Evolutionary conservation across 1,140 invertebrate species (phyloP).

Genomic region (Nomia melanderi): DNA sequence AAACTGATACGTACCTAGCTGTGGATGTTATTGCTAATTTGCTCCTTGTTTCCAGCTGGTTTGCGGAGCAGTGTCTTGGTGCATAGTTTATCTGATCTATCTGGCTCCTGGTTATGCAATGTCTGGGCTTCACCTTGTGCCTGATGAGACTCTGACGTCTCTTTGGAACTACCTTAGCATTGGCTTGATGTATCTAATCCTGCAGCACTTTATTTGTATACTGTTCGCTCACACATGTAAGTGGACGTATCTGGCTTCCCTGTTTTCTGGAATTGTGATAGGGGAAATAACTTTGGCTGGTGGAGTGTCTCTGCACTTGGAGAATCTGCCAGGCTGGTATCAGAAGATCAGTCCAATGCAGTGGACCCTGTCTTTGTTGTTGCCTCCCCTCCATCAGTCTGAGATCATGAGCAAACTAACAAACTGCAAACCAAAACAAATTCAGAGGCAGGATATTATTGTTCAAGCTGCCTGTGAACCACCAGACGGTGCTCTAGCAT

Average conservation of each 20-base stretch:
- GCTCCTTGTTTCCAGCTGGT: constrained; percentile 80
- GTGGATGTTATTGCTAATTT: no score
- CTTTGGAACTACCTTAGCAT: constrained; percentile 74
- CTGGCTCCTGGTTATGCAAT: constrained; percentile 94
- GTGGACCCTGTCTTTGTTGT: constrained; percentile 87
- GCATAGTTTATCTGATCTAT: constrained; percentile 89
- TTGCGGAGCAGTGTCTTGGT: constrained; percentile 84
- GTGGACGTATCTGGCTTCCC: constrained; percentile 81
- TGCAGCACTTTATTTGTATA: constrained; percentile 86
- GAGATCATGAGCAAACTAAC: constrained; percentile 79
- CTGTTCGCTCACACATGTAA: constrained; percentile 85
- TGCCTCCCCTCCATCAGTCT: constrained; percentile 85
- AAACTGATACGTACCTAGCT: neutral
- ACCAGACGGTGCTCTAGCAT: constrained; percentile 87
- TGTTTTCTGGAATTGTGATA: constrained; percentile 84
- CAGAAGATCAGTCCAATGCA: constrained; percentile 87
- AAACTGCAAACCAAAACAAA: constrained; percentile 82
- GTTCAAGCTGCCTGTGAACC: constrained; percentile 89
- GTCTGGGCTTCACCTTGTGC: constrained; percentile 86
- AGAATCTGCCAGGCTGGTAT: constrained; percentile 85
- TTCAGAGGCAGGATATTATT: constrained; percentile 91
- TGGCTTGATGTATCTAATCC: constrained; percentile 89
- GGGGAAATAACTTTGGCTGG: constrained; percentile 85
- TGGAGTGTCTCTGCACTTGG: constrained; percentile 87
- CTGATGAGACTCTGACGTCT: constrained; percentile 75